A percentile compares a stretch with the other conserved stretches of the same genome.
Evolutionary conservation across 2,888 invertebrate genomes (phyloP).

Genomic region (Sthenelais limicola): DNA sequence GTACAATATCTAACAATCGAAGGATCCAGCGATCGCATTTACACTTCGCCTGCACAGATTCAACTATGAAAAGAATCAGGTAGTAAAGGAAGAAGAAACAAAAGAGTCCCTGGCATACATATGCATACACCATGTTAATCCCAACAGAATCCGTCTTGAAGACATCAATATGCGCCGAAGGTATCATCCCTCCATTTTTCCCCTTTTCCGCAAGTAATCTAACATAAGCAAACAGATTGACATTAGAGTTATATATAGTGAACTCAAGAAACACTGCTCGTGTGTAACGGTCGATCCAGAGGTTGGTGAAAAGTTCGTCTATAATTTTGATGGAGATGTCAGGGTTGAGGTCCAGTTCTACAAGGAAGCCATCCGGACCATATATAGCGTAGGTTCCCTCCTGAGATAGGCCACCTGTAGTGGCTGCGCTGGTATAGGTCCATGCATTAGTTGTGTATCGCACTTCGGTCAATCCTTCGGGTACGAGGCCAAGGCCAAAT

Average conservation of each 20-base stretch:
- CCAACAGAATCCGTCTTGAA: constrained; percentile 9
- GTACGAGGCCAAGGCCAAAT: constrained; percentile 17
- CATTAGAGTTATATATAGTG: constrained; percentile 13
- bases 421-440: not conserved
- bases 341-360: constrained; percentile 19
- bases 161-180: constrained; percentile 4
- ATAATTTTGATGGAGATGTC: constrained; percentile 16
- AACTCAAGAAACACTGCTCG: constrained; percentile 30
- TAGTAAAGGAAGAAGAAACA: constrained; percentile 15
- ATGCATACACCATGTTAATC: constrained; percentile 8
- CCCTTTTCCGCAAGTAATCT: constrained; percentile 1
- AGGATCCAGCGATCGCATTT: not conserved
- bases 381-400: not conserved
- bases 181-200: constrained; percentile 9
- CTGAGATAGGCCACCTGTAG: not conserved
- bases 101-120: constrained; percentile 16
- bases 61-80: constrained; percentile 12
- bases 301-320: not conserved
- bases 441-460: constrained; percentile 15
- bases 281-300: constrained; percentile 18
- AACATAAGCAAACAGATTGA: constrained; percentile 3
- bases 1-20: not conserved
- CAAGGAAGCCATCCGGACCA: not conserved
- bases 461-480: constrained; percentile 14
- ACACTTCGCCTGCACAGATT: constrained; percentile 1